These are phyloP conservation scores for Drosophila sucinea DNA, from an alignment of 1,140 invertebrate genomes.

Conservation along the genomic window DNA sequence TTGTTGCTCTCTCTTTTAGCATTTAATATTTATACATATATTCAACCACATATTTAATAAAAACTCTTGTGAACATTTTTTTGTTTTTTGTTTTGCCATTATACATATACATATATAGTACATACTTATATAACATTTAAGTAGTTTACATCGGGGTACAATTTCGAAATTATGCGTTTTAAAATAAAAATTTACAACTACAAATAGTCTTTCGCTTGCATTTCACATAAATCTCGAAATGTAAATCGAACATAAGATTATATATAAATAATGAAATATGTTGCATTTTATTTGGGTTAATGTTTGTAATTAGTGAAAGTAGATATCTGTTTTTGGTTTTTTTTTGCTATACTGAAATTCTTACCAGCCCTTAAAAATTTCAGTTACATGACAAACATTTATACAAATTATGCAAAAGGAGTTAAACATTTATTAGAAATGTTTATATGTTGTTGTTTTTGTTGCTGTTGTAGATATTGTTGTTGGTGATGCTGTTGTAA, in stretches of 20 bases:
- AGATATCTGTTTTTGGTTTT: constrained; percentile 8
- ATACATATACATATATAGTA: constrained; percentile 31
- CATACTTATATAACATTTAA: constrained; percentile 43
- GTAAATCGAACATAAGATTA: constrained; percentile 34
- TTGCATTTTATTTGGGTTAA: constrained; percentile 43
- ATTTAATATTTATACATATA: constrained; percentile 49
- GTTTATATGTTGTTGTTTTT: constrained; percentile 30
- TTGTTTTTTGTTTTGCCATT: constrained; percentile 22
- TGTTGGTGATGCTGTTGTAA: constrained; percentile 22
- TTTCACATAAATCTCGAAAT: constrained; percentile 35
- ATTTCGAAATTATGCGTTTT: constrained; percentile 32
- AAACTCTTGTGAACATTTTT: constrained; percentile 50
- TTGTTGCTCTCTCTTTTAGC: constrained; percentile 34
- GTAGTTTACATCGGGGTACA: constrained; percentile 29
- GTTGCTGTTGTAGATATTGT: constrained; percentile 22
- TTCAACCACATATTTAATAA: constrained; percentile 54
- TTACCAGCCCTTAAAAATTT: constrained; percentile 82
- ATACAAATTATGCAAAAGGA: constrained; percentile 33
- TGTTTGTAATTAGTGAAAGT: constrained; percentile 7
- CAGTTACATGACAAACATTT: constrained; percentile 60
- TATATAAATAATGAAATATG: constrained; percentile 50
- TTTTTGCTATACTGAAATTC: constrained; percentile 67
- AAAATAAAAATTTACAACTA: constrained; percentile 61
- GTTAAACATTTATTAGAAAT: constrained; percentile 37
- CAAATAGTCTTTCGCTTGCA: constrained; percentile 66